Evolutionary conservation across 53 echinoderm and acorn worm genomes (phyloP).

Genomic region (Echinarachnius parma): DNA sequence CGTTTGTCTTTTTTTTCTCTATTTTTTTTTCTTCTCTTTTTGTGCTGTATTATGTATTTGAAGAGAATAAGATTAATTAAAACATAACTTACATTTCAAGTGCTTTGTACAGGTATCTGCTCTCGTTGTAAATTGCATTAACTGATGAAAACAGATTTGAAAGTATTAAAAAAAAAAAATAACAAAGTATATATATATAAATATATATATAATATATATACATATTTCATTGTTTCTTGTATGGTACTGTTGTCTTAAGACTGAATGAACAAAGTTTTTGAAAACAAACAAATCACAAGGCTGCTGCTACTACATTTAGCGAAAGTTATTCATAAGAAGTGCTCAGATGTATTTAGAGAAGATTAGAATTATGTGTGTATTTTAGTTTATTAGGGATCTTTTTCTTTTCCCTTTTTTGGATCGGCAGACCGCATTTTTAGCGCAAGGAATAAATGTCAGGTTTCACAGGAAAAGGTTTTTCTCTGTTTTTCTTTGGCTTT

Average conservation of each 20-base stretch:
- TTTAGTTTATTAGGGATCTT: no score
- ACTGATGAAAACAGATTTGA: slow-evolving; percentile 39
- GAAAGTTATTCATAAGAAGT: no score
- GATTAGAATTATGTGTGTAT: no score
- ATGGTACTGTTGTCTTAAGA: slow-evolving; percentile 40
- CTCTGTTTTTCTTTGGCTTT: no score
- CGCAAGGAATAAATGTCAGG: no score
- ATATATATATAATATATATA: slow-evolving; percentile 51
- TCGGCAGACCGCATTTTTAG: no score
- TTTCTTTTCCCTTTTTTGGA: no score
- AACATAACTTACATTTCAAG: slow-evolving; percentile 32
- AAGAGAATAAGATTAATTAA: not conserved
- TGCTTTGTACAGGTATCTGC: slow-evolving; percentile 38
- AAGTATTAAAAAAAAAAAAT: slow-evolving; percentile 45
- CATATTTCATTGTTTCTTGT: slow-evolving; percentile 39
- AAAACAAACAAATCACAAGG: not conserved
- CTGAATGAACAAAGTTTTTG: not conserved
- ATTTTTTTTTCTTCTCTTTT: slow-evolving; percentile 24
- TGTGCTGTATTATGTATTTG: slow-evolving; percentile 43
- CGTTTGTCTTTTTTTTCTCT: slow-evolving; percentile 17
- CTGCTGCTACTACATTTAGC: not conserved
- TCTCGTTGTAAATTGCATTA: slow-evolving; percentile 44
- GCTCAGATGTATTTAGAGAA: no score
- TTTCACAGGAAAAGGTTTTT: no score
- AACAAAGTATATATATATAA: slow-evolving; percentile 49